Base-by-base conservation (phyloP, 2,797 vertebrate genomes). In the Toxotes lorentzi region DNA sequence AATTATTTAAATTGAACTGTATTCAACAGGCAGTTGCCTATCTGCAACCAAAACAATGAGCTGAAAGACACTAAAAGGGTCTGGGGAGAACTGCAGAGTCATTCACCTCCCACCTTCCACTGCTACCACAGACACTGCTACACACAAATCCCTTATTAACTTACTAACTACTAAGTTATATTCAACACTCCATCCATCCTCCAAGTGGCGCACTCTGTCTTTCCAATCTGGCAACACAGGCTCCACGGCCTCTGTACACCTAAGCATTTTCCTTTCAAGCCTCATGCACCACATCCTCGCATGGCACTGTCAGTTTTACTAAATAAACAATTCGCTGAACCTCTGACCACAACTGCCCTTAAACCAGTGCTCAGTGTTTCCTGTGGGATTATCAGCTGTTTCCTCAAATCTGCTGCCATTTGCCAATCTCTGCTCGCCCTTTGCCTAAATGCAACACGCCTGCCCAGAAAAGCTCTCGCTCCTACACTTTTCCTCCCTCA, bases 341-440 rank as follows among this genome's bases (percentile, higher is more conserved):
- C 59, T 81, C 85, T 75, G 77, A 82, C 87, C 89, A 87, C 88
- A 91, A 57, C 66, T 81, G 30, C 78, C 71, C 56, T 73, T 34
- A 78, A 90, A 83, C 53, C 68, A 73, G 24, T 64, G 66, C 68
- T 89, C 81, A 76, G 45, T 66, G 69, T 92, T 91, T 92, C 91
- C 90, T 88, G 86, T 90, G 84, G 88, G 86, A 89, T 88, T 83
- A 87, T 91, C 87, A 88, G 83, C 79, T 89, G 88, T 88, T 93
- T 92, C 88, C 89, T 90, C 64, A 82, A 81, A 87, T 83, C 77
- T 79, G 21, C 61, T 58, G 70, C 64, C 32, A 68, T 89, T 82
- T 81, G 78, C 82, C 82, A 81, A 54, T 79, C 58, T 71, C 66
- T 86, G 76, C 85, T 84, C 70, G 3, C 78, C 69, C 47, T 78